Conservation (phyloP, 2,888 invertebrate genomes). For the Conistra vaccinii region DNA sequence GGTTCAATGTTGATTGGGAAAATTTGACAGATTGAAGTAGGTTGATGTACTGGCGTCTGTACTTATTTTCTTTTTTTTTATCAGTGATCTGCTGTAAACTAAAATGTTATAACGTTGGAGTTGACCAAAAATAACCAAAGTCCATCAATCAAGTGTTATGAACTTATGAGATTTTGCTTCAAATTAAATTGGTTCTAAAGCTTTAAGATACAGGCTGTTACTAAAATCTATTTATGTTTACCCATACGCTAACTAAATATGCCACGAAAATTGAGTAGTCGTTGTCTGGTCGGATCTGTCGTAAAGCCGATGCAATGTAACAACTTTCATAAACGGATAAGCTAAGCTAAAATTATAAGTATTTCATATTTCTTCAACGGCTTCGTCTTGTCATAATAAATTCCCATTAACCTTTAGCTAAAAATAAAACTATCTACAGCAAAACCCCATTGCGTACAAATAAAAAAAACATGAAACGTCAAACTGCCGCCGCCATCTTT, state of each 20-base stretch:
- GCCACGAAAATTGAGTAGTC: not conserved
- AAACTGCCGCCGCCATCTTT: slow-evolving; percentile 61
- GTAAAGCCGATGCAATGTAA: not conserved
- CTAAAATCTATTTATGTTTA: not conserved
- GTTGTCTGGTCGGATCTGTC: not conserved
- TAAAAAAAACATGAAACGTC: slow-evolving; percentile 46
- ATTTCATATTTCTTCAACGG: slow-evolving; percentile 26
- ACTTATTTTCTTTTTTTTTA: too few relatives aligned
- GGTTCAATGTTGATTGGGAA: too few relatives aligned
- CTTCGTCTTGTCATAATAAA: slow-evolving; percentile 56
- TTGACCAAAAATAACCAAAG: too few relatives aligned
- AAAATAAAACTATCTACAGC: slow-evolving; percentile 48
- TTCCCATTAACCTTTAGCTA: slow-evolving; percentile 33
- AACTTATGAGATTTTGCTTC: too few relatives aligned
- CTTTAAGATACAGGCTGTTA: too few relatives aligned
- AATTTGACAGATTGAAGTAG: too few relatives aligned
- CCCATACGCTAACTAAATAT: not conserved
- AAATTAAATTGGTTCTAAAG: too few relatives aligned
- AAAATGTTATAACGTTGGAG: too few relatives aligned
- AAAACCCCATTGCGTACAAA: slow-evolving; percentile 37
- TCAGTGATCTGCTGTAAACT: too few relatives aligned
- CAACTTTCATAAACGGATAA: not conserved
- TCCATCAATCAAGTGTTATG: too few relatives aligned
- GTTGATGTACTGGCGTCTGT: too few relatives aligned
- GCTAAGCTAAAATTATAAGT: slow-evolving; percentile 15